These are phyloP conservation scores for Melanargia galathea DNA, from an alignment of 2,888 invertebrate species.

Conservation along the genomic window DNA sequence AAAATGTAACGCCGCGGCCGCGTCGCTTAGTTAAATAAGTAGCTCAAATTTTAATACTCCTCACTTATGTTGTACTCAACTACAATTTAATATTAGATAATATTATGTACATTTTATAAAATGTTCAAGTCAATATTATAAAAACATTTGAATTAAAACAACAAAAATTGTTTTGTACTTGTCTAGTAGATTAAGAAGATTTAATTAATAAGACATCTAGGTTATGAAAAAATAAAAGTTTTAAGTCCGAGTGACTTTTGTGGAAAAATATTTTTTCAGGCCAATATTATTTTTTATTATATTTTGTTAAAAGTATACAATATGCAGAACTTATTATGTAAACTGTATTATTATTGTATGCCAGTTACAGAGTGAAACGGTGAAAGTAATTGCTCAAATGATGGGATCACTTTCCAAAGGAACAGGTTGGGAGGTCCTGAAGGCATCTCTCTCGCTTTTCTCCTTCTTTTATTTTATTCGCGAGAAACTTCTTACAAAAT, in stretches of 20 bases:
- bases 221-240: too few species aligned
- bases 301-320: too few species aligned
- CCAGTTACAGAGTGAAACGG: conserved; percentile 2
- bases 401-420: conserved; percentile 17
- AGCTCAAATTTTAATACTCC: background rate
- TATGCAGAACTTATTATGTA: too few species aligned
- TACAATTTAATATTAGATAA: too few species aligned
- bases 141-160: too few species aligned
- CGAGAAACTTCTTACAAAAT: background rate
- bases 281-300: too few species aligned
- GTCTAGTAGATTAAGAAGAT: too few species aligned
- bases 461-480: background rate
- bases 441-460: background rate
- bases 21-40: conserved; percentile 4
- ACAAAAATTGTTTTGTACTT: too few species aligned
- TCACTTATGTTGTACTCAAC: background rate
- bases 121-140: background rate
- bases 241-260: too few species aligned
- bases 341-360: background rate
- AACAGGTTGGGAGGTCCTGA: conserved; percentile 10
- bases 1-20: conserved; percentile 26
- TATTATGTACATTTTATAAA: background rate
- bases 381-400: conserved; percentile 15
- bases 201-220: too few species aligned
- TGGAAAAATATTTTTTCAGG: too few species aligned